These are phyloP conservation scores for Epizoanthus fatuus DNA, from an alignment of 92 coral and sea anemone species.

Conservation along the genomic window DNA sequence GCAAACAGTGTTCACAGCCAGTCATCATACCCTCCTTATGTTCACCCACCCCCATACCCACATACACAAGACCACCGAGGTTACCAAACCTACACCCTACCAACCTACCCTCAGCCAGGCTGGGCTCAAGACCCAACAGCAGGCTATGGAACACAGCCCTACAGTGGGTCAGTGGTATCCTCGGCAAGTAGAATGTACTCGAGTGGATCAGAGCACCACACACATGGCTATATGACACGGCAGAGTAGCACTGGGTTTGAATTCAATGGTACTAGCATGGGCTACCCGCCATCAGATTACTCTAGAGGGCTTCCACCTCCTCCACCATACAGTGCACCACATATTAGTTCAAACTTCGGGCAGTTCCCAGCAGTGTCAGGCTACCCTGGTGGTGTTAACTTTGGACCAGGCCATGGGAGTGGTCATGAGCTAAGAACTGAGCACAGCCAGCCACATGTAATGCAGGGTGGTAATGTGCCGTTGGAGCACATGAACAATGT, in stretches of 20 bases:
- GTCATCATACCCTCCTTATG: conserved; percentile 19
- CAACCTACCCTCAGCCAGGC: conserved; percentile 45
- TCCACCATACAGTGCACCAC: conserved; percentile 65
- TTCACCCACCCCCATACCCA: conserved; percentile 30
- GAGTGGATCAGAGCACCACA: conserved; percentile 61
- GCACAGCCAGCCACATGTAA: background rate
- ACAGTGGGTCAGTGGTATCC: conserved; percentile 55
- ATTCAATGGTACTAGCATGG: conserved; percentile 45
- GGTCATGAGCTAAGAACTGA: conserved; percentile 28
- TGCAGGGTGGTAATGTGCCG: conserved; percentile 1
- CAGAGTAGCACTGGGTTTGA: conserved; percentile 69
- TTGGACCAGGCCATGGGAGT: conserved; percentile 1
- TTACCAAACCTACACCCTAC: background rate
- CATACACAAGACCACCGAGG: conserved; percentile 27
- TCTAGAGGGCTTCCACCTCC: conserved; percentile 82
- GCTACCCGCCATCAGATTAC: conserved; percentile 49
- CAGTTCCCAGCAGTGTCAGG: conserved; percentile 7
- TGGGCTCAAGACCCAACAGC: conserved; percentile 71
- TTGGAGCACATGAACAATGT: conserved; percentile 26
- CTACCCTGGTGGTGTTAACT: background rate
- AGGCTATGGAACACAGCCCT: conserved; percentile 53
- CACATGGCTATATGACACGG: conserved; percentile 73
- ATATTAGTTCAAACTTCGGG: conserved; percentile 28
- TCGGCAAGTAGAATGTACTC: conserved; percentile 62
- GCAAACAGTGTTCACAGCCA: conserved; percentile 27